Evolutionary conservation across 2,113 vertebrate species (phyloP).

Genomic region (Clinocottus analis): DNA sequence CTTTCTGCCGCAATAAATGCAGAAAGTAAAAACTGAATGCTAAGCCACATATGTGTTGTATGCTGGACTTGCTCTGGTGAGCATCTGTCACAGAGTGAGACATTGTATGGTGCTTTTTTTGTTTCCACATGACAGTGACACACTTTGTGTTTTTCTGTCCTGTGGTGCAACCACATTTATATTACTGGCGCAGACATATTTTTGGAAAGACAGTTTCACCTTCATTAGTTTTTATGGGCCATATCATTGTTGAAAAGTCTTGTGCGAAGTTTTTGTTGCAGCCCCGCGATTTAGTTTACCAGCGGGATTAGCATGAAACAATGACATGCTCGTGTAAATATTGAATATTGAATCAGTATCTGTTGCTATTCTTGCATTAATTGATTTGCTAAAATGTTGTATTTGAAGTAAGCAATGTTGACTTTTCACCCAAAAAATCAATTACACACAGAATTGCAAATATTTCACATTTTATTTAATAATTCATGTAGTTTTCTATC

Average conservation of each 20-base stretch:
- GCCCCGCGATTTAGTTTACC: neutral
- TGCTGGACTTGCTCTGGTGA: neutral
- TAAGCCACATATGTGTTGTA: neutral
- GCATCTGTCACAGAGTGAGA: neutral
- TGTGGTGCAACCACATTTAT: neutral
- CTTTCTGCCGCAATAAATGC: no score
- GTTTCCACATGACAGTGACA: neutral
- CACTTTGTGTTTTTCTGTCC: neutral
- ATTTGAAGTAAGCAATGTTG: neutral
- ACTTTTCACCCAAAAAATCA: neutral
- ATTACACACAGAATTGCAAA: neutral
- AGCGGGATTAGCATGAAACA: neutral
- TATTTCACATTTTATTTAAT: conserved; percentile 2
- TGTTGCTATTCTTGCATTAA: neutral
- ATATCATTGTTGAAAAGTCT: neutral
- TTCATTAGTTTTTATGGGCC: neutral
- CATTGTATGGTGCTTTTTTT: neutral
- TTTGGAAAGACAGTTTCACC: neutral
- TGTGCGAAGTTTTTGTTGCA: neutral
- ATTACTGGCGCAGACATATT: neutral
- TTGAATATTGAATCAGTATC: neutral
- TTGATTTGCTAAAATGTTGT: neutral
- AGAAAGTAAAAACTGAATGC: neutral
- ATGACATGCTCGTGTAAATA: conserved; percentile 1
- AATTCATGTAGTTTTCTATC: neutral